Base-by-base conservation (phyloP, 1,140 invertebrate genomes). In the Cydia pomonella region DNA sequence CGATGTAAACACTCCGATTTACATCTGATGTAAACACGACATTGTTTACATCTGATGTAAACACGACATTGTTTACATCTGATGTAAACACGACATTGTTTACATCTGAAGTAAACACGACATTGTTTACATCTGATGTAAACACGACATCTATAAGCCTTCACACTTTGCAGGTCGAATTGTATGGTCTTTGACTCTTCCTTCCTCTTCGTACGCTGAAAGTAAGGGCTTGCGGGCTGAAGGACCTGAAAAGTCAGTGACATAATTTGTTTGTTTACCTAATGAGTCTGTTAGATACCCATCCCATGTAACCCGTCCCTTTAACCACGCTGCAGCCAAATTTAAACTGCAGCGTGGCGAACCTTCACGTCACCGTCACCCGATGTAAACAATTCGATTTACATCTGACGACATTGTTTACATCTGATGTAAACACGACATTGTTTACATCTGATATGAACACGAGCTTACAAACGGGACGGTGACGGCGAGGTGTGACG, bases 281-380 rank as follows among this genome's bases (percentile, higher is more conserved):
- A 29, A 29, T 29, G 7, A 1, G 33, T 38, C 0, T 38, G 33
- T 2, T 10, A 2, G 9, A 38, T 7, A 38, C 3, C 29, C 2
- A 38, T 9, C 2, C 7, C 9, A 38, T 38, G 10, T 10, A 33
- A 16, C 25, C 73, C 87, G 90, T 92, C 90, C 62, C 73, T 77
- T 83, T 82, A 81, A 82, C 76, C 73, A 76, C 83, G 87, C 83
- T 85, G 76, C 84, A 85, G 82, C 79, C 63, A 71, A 74, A 89
- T 82, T 73, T 72, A 16, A 76, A 82, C 85, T 88, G 85, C 77
- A 82, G 77, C 84, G 85, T 74, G 76, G 84, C 84, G 84, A 87
- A 84, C 83, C 88, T 71, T 85, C 83, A 88, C 87, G 89, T 89
- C 87, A 89, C 79, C 80, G 77, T 80, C 75, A 16, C 77, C 75